Conservation (phyloP, 2,888 invertebrate genomes). For the Caprella mutica region DNA sequence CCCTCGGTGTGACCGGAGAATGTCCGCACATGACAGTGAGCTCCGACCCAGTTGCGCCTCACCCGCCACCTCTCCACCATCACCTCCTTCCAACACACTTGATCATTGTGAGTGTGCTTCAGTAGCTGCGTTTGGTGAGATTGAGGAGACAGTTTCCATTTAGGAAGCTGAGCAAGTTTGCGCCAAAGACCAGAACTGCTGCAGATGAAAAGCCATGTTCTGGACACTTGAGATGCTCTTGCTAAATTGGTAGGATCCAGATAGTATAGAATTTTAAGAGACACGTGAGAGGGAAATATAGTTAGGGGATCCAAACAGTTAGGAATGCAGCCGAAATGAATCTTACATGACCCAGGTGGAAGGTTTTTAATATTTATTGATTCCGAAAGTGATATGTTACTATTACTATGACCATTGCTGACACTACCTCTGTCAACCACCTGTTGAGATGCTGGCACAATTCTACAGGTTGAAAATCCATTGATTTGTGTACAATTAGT, state of each 20-base stretch:
- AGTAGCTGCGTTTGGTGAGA: slow-evolving; percentile 42
- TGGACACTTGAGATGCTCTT: slow-evolving; percentile 34
- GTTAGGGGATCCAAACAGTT: slow-evolving; percentile 43
- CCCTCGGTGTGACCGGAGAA: slow-evolving; percentile 47
- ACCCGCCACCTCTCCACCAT: slow-evolving; percentile 45
- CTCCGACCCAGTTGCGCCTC: slow-evolving; percentile 44
- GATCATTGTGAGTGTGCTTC: slow-evolving; percentile 35
- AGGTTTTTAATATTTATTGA: neutral
- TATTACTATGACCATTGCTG: neutral
- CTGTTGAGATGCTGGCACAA: too few species aligned
- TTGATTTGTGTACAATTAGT: too few species aligned
- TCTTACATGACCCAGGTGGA: slow-evolving; percentile 28
- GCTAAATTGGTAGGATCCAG: slow-evolving; percentile 41
- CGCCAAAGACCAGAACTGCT: slow-evolving; percentile 42
- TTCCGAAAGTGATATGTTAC: neutral
- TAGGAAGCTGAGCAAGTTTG: slow-evolving; percentile 40
- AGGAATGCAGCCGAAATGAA: slow-evolving; percentile 43
- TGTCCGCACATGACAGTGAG: slow-evolving; percentile 45
- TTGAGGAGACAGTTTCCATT: slow-evolving; percentile 42
- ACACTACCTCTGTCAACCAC: neutral
- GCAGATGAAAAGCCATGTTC: slow-evolving; percentile 39
- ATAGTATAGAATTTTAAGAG: slow-evolving; percentile 41
- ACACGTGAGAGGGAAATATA: slow-evolving; percentile 41
- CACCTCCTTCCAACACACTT: slow-evolving; percentile 36
- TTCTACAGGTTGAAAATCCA: too few species aligned